phyloP scores from a whole-genome alignment of 2,888 invertebrate species.

The Boloria selene region DNA sequence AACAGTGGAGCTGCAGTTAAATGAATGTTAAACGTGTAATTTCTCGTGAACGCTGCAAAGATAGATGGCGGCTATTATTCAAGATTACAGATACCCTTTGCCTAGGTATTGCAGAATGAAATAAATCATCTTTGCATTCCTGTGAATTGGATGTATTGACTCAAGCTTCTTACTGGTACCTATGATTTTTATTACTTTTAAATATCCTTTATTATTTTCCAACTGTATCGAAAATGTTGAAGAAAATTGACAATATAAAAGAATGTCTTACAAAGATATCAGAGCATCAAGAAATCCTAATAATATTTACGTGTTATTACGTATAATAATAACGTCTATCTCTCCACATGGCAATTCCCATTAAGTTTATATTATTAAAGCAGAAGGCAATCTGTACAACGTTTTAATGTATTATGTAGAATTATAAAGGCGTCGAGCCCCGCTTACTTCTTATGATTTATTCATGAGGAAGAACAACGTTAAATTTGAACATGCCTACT shows the following conservation, averaged over 20 bases:
- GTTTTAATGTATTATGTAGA: constrained; percentile 82
- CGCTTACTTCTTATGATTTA: constrained; percentile 80
- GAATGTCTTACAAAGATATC: too few relatives aligned
- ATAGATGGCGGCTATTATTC: constrained; percentile 66
- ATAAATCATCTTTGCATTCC: constrained; percentile 40
- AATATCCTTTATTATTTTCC: not conserved
- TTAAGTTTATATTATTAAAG: constrained; percentile 77
- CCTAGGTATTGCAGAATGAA: constrained; percentile 43
- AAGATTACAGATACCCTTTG: constrained; percentile 57
- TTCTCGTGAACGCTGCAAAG: constrained; percentile 58
- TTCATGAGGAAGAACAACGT: constrained; percentile 76
- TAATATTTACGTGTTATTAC: constrained; percentile 25
- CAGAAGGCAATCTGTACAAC: constrained; percentile 78
- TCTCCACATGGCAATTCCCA: constrained; percentile 65
- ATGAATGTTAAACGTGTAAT: constrained; percentile 59
- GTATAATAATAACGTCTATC: constrained; percentile 39
- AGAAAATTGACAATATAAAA: too few relatives aligned
- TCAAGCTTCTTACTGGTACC: not conserved
- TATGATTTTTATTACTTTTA: not conserved
- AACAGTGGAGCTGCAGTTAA: constrained; percentile 40
- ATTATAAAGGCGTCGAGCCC: constrained; percentile 77
- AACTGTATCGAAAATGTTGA: not conserved
- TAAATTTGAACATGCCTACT: constrained; percentile 77
- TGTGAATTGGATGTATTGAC: not conserved
- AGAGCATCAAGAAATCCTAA: not conserved